Conservation (phyloP, 2,797 vertebrate species). For the Kryptopterus vitreolus region DNA sequence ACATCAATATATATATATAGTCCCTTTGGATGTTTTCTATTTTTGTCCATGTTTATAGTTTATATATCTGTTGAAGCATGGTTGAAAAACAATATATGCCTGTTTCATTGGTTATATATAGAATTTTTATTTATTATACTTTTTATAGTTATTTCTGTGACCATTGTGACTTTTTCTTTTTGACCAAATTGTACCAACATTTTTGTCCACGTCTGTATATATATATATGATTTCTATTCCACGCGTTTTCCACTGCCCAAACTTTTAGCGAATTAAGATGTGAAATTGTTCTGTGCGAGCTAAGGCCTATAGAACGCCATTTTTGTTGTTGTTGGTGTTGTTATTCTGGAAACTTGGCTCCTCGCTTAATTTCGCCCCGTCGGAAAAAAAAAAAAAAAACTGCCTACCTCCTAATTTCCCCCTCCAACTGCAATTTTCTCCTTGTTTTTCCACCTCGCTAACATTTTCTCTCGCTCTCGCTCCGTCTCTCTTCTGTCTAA, state of each 20-base stretch:
- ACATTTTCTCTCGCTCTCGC: constrained; percentile 8
- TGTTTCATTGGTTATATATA: no score
- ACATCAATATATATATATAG: no score
- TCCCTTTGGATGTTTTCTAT: no score
- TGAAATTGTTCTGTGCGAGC: neutral
- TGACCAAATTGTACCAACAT: no score
- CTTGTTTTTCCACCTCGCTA: constrained; percentile 28
- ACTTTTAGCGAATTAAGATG: neutral
- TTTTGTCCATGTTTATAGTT: no score
- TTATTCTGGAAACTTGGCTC: constrained; percentile 1
- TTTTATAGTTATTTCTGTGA: no score
- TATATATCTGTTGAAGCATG: no score
- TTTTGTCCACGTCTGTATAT: no score
- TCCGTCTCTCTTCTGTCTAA: constrained; percentile 31
- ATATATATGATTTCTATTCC: no score
- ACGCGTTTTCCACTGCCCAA: neutral
- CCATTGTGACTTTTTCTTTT: no score
- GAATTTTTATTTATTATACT: no score
- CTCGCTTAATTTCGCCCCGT: neutral
- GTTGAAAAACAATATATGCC: no score
- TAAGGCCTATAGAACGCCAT: neutral
- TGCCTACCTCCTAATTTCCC: neutral
- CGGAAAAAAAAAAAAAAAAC: constrained; percentile 8
- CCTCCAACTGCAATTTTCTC: constrained; percentile 3
- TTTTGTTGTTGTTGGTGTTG: neutral